Evolutionary conservation across 2,888 invertebrate genomes (phyloP).

Genomic region (Xanthia icteritia): DNA sequence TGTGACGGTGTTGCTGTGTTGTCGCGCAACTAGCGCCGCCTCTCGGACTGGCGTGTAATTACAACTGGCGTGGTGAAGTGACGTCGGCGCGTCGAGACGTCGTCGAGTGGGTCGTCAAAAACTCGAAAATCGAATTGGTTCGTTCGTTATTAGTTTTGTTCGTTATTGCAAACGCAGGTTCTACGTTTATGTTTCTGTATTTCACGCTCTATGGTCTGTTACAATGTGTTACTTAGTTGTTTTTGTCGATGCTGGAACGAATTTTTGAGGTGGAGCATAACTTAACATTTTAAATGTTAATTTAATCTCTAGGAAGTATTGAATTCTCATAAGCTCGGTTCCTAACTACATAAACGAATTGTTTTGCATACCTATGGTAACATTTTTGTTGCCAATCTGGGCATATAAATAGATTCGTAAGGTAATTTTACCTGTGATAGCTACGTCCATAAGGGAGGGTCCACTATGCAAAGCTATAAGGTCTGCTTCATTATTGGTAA

Average conservation of each 20-base stretch:
- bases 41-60: slow-evolving; percentile 76
- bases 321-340: slow-evolving; percentile 4
- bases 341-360: no score
- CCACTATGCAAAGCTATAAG: no score
- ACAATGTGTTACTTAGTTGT: slow-evolving; percentile 28
- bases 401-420: no score
- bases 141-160: slow-evolving; percentile 73
- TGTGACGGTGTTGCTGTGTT: slow-evolving; percentile 58
- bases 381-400: no score
- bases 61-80: slow-evolving; percentile 71
- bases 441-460: no score
- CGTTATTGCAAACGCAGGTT: slow-evolving; percentile 59
- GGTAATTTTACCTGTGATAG: no score
- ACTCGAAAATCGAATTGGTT: slow-evolving; percentile 79
- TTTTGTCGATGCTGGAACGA: slow-evolving; percentile 16
- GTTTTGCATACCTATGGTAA: no score
- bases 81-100: slow-evolving; percentile 70
- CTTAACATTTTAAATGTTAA: slow-evolving; percentile 24
- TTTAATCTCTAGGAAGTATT: slow-evolving; percentile 40
- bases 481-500: no score
- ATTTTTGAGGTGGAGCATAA: slow-evolving; percentile 23
- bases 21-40: slow-evolving; percentile 72
- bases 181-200: slow-evolving; percentile 23
- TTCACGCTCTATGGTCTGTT: slow-evolving; percentile 19
- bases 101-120: slow-evolving; percentile 81